Percentiles rank a stretch among this genome's conserved stretches.
These are phyloP conservation scores for Drosophila mettleri DNA, from an alignment of 2,888 invertebrate species.

Conservation along the genomic window DNA sequence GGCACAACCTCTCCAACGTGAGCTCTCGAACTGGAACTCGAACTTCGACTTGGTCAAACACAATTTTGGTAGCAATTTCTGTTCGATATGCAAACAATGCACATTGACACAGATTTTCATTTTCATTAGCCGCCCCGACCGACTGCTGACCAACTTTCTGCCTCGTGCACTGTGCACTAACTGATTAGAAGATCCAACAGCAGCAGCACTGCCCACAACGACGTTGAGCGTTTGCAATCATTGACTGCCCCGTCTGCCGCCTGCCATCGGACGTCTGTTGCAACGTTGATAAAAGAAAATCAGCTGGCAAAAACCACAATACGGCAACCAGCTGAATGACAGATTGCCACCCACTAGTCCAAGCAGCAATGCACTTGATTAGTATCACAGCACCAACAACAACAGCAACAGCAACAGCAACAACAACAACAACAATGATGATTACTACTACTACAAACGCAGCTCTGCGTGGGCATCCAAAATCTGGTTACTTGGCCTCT, in stretches of 20 bases:
- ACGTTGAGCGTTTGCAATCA: slow-evolving; percentile 38
- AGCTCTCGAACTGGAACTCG: not conserved
- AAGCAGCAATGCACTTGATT: slow-evolving; percentile 71
- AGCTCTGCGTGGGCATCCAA: slow-evolving; percentile 43
- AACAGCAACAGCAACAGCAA: slow-evolving; percentile 35
- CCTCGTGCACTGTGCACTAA: slow-evolving; percentile 44
- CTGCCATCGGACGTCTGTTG: no score
- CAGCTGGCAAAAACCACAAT: slow-evolving; percentile 69
- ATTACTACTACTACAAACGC: slow-evolving; percentile 38
- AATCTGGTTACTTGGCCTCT: slow-evolving; percentile 56
- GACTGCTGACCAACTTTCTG: slow-evolving; percentile 53
- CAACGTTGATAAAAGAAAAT: slow-evolving; percentile 72
- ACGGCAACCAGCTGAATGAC: slow-evolving; percentile 53
- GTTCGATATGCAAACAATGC: slow-evolving; percentile 60
- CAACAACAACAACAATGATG: slow-evolving; percentile 40
- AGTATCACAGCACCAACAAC: slow-evolving; percentile 41
- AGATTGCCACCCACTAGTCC: slow-evolving; percentile 10
- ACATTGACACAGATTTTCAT: slow-evolving; percentile 74
- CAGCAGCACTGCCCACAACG: not conserved
- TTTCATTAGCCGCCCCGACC: slow-evolving; percentile 54
- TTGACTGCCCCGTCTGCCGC: no score
- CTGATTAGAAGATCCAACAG: slow-evolving; percentile 62
- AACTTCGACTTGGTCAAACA: slow-evolving; percentile 20
- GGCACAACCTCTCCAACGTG: slow-evolving; percentile 12
- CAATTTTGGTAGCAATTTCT: slow-evolving; percentile 27